phyloP scores from a whole-genome alignment of 2,888 invertebrate species.

The Bruchidius siliquastri region DNA sequence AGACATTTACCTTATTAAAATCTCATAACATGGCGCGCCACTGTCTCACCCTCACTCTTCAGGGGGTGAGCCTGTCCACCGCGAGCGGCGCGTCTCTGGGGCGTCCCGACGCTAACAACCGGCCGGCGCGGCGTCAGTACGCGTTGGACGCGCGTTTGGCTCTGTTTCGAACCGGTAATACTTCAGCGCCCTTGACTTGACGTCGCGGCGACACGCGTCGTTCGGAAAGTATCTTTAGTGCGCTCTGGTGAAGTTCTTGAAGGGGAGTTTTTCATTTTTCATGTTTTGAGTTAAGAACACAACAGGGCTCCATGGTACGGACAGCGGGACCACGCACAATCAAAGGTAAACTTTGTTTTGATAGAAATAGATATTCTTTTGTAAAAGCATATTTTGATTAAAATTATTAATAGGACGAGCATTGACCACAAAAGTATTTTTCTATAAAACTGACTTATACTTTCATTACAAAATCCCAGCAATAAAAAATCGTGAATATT shows the following conservation, averaged over 20 bases:
- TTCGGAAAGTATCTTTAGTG: not conserved
- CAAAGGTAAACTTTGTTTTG: not conserved
- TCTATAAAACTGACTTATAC: too few species aligned
- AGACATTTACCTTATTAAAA: too few species aligned
- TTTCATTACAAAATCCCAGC: too few species aligned
- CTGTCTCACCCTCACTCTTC: not conserved
- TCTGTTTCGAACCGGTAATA: not conserved
- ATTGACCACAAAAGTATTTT: too few species aligned
- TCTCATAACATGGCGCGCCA: not conserved
- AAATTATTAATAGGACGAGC: too few species aligned
- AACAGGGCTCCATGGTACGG: not conserved
- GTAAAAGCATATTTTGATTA: too few species aligned
- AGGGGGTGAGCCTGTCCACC: not conserved
- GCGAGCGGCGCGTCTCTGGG: not conserved
- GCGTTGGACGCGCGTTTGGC: not conserved
- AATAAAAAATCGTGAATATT: too few species aligned
- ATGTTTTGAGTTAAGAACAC: not conserved
- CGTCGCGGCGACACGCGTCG: not conserved
- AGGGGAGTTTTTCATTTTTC: not conserved
- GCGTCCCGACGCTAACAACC: not conserved
- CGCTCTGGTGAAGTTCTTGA: not conserved
- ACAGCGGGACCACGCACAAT: not conserved
- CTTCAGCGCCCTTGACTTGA: not conserved
- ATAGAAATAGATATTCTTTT: too few species aligned
- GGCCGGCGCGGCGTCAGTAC: not conserved